A percentile compares a stretch with the other conserved stretches of the same genome.
Conservation (phyloP, 2,113 vertebrate species). For the Salvelinus fontinalis region DNA sequence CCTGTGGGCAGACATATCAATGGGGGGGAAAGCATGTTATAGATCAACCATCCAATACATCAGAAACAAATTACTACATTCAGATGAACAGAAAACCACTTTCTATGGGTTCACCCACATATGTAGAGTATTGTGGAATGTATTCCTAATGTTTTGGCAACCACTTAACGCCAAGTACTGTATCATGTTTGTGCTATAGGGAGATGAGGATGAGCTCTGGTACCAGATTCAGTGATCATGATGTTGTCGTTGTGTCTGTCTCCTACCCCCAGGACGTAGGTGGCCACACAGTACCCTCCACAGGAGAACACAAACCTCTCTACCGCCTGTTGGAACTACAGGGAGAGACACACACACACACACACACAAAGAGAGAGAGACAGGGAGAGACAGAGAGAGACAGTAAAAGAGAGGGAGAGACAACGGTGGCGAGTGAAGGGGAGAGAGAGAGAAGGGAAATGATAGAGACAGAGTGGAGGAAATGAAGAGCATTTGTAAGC, state of each 20-base stretch:
- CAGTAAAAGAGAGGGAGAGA: no score
- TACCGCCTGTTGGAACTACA: constrained; percentile 91
- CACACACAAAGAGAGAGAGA: not conserved
- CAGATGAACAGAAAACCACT: not conserved
- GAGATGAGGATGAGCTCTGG: constrained; percentile 1
- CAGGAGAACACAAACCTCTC: constrained; percentile 95
- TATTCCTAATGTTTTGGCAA: not conserved
- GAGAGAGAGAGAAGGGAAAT: not conserved
- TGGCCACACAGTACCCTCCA: constrained; percentile 96
- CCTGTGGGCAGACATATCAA: constrained; percentile 69
- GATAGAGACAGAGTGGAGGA: not conserved
- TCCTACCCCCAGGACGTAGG: constrained; percentile 97
- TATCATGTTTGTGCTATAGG: not conserved
- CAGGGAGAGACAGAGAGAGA: not conserved
- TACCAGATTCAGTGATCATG: constrained; percentile 98
- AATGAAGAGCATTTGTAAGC: not conserved
- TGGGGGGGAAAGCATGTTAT: not conserved
- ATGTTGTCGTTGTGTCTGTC: constrained; percentile 99
- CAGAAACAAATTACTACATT: not conserved
- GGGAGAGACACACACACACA: not conserved
- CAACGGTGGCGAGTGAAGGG: no score
- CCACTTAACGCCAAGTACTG: constrained; percentile 6
- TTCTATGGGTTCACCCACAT: no score
- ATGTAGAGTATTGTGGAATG: no score
- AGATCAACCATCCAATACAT: no score